Conservation (phyloP, 1,140 invertebrate genomes). For the Macrocentrus cingulum region DNA sequence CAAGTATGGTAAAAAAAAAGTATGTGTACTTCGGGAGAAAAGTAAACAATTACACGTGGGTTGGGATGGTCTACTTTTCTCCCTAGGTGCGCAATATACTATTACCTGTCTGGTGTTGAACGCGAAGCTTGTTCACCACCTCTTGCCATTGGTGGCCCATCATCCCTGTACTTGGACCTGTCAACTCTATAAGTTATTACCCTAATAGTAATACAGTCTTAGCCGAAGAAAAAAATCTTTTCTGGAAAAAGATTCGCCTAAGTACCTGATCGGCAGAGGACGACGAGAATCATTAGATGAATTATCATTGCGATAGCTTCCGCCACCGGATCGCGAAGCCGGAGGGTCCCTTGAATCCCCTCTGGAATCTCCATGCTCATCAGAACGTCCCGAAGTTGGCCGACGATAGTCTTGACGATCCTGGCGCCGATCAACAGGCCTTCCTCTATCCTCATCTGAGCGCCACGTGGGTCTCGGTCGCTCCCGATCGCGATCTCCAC, state of each 20-base stretch:
- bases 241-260: not conserved
- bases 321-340: slow-evolving; percentile 22
- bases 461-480: slow-evolving; percentile 36
- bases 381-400: slow-evolving; percentile 35
- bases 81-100: too few species aligned
- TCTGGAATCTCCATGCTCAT: slow-evolving; percentile 36
- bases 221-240: too few species aligned
- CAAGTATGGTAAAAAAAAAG: too few species aligned
- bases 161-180: not conserved
- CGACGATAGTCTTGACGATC: slow-evolving; percentile 26
- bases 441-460: slow-evolving; percentile 36
- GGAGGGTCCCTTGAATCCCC: slow-evolving; percentile 36
- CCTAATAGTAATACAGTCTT: too few species aligned
- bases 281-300: slow-evolving; percentile 29
- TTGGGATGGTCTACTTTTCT: too few species aligned
- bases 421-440: slow-evolving; percentile 32
- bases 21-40: too few species aligned
- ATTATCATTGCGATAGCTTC: slow-evolving; percentile 1
- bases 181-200: not conserved
- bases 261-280: slow-evolving; percentile 36
- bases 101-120: too few species aligned
- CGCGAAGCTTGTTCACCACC: too few species aligned
- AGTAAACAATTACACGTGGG: too few species aligned
- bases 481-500: slow-evolving; percentile 42
- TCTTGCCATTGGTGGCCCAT: too few species aligned